phyloP scores from a whole-genome alignment of 2,113 vertebrate genomes.

The Pelodiscus sinensis region DNA sequence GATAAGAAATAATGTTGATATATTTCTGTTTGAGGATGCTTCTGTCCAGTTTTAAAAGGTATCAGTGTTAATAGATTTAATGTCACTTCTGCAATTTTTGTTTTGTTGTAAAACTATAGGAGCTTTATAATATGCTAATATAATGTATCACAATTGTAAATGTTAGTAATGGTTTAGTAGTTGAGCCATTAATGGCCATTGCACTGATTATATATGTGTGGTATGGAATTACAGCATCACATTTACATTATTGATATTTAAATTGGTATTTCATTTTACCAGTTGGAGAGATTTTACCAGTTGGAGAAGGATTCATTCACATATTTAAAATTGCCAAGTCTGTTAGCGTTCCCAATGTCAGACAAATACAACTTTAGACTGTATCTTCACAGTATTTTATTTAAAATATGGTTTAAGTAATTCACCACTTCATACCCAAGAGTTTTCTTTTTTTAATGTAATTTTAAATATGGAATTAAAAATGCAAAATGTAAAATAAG shows the following conservation, averaged over 20 bases:
- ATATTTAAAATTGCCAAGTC: neutral
- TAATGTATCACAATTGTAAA: conserved; percentile 10
- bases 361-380: neutral
- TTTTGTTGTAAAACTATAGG: neutral
- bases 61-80: conserved; percentile 2
- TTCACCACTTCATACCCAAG: neutral
- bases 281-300: neutral
- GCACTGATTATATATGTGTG: neutral
- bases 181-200: neutral
- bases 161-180: neutral
- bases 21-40: conserved; percentile 42
- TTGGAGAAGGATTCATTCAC: neutral
- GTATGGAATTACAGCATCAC: neutral
- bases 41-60: conserved; percentile 8
- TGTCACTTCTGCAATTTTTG: neutral
- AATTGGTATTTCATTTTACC: neutral
- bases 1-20: conserved; percentile 9
- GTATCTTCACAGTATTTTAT: neutral
- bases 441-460: neutral
- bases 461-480: neutral
- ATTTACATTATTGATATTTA: neutral
- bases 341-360: neutral
- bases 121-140: neutral
- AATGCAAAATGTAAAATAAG: neutral
- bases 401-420: neutral